A percentile compares a stretch with the other conserved stretches of the same genome.
Evolutionary conservation across 2,797 vertebrate genomes (phyloP).

Genomic region (Notamacropus eugenii): DNA sequence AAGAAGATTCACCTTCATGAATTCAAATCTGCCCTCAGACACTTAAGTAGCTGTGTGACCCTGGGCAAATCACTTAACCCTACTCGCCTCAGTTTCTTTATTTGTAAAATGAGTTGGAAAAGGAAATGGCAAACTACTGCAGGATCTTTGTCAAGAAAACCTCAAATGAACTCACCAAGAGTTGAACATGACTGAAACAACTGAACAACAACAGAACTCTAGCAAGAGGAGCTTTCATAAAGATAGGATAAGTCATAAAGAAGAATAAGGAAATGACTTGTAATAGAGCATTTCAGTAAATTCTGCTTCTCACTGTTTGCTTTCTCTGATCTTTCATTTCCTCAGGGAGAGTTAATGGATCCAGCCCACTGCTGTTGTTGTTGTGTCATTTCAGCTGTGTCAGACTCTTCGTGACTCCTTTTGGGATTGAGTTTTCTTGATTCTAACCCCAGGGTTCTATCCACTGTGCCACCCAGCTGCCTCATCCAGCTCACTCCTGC

Average conservation of each 20-base stretch:
- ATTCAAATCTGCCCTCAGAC: background rate
- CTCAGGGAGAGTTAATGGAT: background rate
- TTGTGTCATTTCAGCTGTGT: background rate
- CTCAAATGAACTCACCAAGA: background rate
- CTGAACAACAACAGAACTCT: background rate
- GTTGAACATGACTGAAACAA: background rate
- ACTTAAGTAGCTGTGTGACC: background rate
- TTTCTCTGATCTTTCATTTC: background rate
- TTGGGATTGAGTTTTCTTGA: background rate
- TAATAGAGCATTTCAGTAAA: slow-evolving; percentile 57
- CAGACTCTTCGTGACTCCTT: background rate
- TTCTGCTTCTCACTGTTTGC: slow-evolving; percentile 29
- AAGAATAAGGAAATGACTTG: slow-evolving; percentile 57
- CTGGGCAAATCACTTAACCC: background rate
- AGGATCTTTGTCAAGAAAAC: background rate
- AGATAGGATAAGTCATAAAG: slow-evolving; percentile 51
- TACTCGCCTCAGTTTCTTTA: background rate
- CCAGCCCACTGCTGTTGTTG: background rate
- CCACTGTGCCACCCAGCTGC: background rate
- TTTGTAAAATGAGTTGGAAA: background rate
- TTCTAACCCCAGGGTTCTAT: background rate
- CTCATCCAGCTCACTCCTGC: background rate
- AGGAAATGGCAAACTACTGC: background rate
- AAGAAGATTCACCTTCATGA: background rate
- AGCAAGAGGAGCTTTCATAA: background rate